Base-by-base conservation (phyloP, 2,888 invertebrate genomes). In the Therioaphis trifolii region DNA sequence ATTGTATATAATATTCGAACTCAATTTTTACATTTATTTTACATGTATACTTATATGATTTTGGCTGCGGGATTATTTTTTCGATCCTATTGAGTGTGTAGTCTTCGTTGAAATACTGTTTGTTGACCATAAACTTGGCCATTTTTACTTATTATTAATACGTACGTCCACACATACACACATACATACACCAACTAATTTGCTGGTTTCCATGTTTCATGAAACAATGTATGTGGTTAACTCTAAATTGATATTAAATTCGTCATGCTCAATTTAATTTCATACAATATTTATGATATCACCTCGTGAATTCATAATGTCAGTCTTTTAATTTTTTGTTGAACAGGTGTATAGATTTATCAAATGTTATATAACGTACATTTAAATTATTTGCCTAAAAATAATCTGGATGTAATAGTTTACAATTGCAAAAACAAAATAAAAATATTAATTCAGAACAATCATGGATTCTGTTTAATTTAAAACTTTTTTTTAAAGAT, bases 91-190 rank as follows among this genome's bases (percentile, higher is more conserved):
- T 7, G 7, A 35, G 35, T 35, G 35, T n/a, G n/a, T n/a, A n/a
- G 35, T 35, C 35, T 35, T 35, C 3, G 35, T 75, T 15, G 12
- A 29, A 35, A 2, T 27, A 52, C 4, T 40, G 52, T 52, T 52
- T 24, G 66, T 78, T 35, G 18, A 68, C 49, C 49, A n/a, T 77
- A 49, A 66, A 77, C 18, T 18, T 35, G 35, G 63, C n/a, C 49
- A 49, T 76, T 77, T 43, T 40, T 35, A 35, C 11, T 68, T 18
- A 76, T 68, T 78, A 35, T 78, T 52, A 21, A 52, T 49, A 77
- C 18, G 18, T 5, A 35, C n/a, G n/a, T 24, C 49, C 21, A 52
- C 15, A 77, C 18, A 24, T 5, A 35, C n/a, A 29, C n/a, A 77
- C 18, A 24, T 5, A 35, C n/a, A 29, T 24, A 49, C 21, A 52